These are phyloP conservation scores for Limnothrissa miodon DNA, from an alignment of 2,113 vertebrate species.

Conservation along the genomic window DNA sequence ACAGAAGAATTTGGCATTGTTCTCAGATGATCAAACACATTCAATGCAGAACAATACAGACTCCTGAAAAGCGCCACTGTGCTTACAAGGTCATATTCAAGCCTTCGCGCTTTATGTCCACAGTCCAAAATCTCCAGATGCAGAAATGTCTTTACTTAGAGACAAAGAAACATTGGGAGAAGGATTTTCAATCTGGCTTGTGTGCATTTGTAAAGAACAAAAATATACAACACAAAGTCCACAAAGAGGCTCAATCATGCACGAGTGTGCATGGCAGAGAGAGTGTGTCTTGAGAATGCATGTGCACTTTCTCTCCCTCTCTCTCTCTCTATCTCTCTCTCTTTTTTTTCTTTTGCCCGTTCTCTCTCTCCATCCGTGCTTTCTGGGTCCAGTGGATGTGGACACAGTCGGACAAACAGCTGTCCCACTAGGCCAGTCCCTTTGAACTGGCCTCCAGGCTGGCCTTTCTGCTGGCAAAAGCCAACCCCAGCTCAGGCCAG, in stretches of 20 bases:
- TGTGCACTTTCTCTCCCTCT: not conserved
- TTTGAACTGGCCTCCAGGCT: conserved; percentile 23
- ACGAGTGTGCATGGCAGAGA: not conserved
- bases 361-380: not conserved
- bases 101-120: not conserved
- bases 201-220: conserved; percentile 18
- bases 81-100: not conserved
- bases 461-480: conserved; percentile 38
- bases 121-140: not conserved
- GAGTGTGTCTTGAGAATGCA: not conserved
- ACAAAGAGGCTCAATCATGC: no score
- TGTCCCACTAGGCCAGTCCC: not conserved
- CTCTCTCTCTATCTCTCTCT: not conserved
- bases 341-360: no score
- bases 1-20: not conserved
- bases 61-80: not conserved
- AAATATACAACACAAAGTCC: conserved; percentile 22
- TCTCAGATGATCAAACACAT: conserved; percentile 27
- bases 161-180: not conserved
- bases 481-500: conserved; percentile 7
- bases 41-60: conserved; percentile 9
- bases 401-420: not conserved
- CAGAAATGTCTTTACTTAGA: not conserved
- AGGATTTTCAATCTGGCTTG: conserved; percentile 17
- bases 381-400: not conserved